phyloP scores from a whole-genome alignment of 2,113 vertebrate species.

The Urocolius indicus region DNA sequence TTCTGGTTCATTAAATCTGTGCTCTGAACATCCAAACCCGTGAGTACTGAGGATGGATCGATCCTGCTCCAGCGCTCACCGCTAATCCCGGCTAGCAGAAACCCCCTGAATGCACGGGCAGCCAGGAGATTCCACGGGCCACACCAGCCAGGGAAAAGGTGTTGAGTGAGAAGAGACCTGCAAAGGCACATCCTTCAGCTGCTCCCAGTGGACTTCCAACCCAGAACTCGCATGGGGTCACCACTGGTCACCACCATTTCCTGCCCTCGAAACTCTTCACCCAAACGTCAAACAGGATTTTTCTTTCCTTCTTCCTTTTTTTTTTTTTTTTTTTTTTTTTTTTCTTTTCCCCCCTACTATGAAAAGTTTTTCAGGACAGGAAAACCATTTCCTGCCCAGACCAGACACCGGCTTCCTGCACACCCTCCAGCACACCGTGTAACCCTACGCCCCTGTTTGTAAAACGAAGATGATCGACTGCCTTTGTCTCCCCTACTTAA shows the following conservation, averaged over 20 bases:
- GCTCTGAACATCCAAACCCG: not conserved
- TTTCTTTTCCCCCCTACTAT: rapidly evolving
- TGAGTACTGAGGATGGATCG: not conserved
- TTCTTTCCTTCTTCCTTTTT: too few relatives aligned
- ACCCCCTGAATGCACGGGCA: not conserved
- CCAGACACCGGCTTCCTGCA: constrained; percentile 63
- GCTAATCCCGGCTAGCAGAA: not conserved
- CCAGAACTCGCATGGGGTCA: not conserved
- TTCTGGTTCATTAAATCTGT: too few relatives aligned
- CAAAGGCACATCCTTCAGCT: not conserved
- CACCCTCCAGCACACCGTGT: constrained; percentile 37
- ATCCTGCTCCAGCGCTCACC: not conserved
- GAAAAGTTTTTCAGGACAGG: constrained; percentile 65
- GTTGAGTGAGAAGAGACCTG: not conserved
- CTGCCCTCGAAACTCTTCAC: constrained; percentile 4
- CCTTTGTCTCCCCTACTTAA: constrained; percentile 55
- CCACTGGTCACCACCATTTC: not conserved
- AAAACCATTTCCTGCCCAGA: constrained; percentile 62
- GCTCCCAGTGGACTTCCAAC: not conserved
- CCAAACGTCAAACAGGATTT: not conserved
- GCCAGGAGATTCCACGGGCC: not conserved
- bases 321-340: too few relatives aligned
- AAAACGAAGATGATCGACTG: constrained; percentile 63
- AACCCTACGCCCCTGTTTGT: constrained; percentile 56
- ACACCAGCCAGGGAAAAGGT: not conserved